These are phyloP conservation scores for Pseudococcus longispinus DNA, from an alignment of 2,888 invertebrate species.

Conservation along the genomic window DNA sequence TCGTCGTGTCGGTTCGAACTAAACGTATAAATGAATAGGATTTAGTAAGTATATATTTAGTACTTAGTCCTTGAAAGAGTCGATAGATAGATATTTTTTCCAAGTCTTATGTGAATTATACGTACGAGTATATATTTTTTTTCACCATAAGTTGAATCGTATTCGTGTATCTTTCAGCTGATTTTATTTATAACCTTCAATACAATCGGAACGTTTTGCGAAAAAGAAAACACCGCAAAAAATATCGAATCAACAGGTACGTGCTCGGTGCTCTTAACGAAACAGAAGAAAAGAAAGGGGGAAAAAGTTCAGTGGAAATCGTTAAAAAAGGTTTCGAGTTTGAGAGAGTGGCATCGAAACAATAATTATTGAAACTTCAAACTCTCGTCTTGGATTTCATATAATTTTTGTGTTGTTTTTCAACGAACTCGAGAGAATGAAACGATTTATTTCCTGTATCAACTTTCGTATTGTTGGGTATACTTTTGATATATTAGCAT, in stretches of 20 bases:
- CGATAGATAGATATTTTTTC: background rate
- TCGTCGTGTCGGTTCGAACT: background rate
- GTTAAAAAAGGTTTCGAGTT: background rate
- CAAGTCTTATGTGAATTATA: background rate
- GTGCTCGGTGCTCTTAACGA: background rate
- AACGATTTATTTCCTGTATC: constrained; percentile 4
- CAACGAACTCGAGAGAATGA: background rate
- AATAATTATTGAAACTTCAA: constrained; percentile 24
- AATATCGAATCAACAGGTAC: constrained; percentile 12
- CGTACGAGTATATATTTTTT: background rate
- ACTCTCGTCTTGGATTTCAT: constrained; percentile 19
- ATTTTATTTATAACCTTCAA: constrained; percentile 14
- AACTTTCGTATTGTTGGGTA: background rate
- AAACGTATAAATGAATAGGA: background rate
- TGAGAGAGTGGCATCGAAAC: background rate
- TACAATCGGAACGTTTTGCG: background rate
- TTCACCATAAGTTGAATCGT: background rate
- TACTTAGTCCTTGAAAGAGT: background rate
- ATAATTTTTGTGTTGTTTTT: background rate
- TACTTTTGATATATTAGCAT: background rate
- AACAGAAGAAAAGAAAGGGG: background rate
- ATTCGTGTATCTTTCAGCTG: background rate
- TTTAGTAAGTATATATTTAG: background rate
- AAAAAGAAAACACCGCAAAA: background rate
- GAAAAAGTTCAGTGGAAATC: background rate